Conservation (phyloP, 2,888 invertebrate genomes). For the Dione juno region DNA sequence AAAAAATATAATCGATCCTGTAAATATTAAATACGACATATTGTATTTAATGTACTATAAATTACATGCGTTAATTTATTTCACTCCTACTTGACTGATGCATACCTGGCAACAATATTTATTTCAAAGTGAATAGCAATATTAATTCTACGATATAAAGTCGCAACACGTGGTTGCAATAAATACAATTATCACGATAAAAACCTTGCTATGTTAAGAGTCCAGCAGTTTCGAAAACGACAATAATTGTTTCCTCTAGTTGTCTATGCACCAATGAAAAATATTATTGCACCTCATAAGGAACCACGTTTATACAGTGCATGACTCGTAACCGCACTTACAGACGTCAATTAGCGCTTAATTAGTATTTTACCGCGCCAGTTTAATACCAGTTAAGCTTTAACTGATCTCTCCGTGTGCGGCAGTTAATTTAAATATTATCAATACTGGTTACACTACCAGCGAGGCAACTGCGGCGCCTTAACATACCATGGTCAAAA, state of each 20-base stretch:
- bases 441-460: background rate
- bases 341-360: constrained; percentile 2
- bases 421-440: constrained; percentile 1
- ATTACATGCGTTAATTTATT: background rate
- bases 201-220: constrained; percentile 23
- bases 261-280: constrained; percentile 23
- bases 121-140: constrained; percentile 30
- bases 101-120: constrained; percentile 13
- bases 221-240: constrained; percentile 7
- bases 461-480: constrained; percentile 26
- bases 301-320: constrained; percentile 19
- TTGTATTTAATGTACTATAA: constrained; percentile 3
- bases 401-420: background rate
- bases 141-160: constrained; percentile 43
- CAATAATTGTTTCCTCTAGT: background rate
- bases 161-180: constrained; percentile 46
- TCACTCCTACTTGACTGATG: background rate
- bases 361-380: background rate
- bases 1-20: background rate
- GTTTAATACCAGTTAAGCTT: background rate
- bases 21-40: background rate
- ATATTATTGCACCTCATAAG: constrained; percentile 25
- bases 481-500: constrained; percentile 32
- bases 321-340: background rate
- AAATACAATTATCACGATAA: constrained; percentile 49